Percentiles rank a stretch among this genome's conserved stretches.
Evolutionary conservation across 2,888 invertebrate genomes (phyloP).

Genomic region (Drosophila quinaria): DNA sequence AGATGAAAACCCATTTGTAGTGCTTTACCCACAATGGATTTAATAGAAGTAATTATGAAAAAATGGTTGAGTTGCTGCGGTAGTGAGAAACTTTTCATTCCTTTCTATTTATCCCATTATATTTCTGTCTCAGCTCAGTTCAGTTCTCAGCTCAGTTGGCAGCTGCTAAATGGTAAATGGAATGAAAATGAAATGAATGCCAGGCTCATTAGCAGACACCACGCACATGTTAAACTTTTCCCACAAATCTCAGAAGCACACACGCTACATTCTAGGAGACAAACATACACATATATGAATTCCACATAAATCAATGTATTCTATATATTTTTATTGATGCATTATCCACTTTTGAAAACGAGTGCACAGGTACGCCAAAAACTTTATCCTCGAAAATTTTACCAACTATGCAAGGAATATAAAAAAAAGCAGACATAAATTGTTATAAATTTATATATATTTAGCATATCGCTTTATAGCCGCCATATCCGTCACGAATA

Average conservation of each 20-base stretch:
- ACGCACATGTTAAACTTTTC: constrained; percentile 70
- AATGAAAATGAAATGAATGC: constrained; percentile 71
- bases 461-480: constrained; percentile 21
- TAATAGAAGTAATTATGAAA: constrained; percentile 50
- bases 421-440: constrained; percentile 18
- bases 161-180: constrained; percentile 37
- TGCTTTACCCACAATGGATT: constrained; percentile 6
- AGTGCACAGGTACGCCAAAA: constrained; percentile 57
- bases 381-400: constrained; percentile 73
- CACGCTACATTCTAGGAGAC: constrained; percentile 2
- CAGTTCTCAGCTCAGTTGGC: constrained; percentile 14
- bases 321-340: constrained; percentile 56
- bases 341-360: constrained; percentile 71
- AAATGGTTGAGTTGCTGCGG: constrained; percentile 11
- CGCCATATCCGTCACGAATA: constrained; percentile 31
- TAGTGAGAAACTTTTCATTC: constrained; percentile 18
- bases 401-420: constrained; percentile 62
- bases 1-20: constrained; percentile 23
- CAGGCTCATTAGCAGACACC: constrained; percentile 68
- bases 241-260: constrained; percentile 17
- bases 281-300: not conserved
- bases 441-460: constrained; percentile 26
- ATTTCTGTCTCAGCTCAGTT: constrained; percentile 17
- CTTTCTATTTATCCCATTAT: constrained; percentile 55
- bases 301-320: not conserved